Conservation (phyloP, 1,140 invertebrate genomes). For the Ceratina calcarata region DNA sequence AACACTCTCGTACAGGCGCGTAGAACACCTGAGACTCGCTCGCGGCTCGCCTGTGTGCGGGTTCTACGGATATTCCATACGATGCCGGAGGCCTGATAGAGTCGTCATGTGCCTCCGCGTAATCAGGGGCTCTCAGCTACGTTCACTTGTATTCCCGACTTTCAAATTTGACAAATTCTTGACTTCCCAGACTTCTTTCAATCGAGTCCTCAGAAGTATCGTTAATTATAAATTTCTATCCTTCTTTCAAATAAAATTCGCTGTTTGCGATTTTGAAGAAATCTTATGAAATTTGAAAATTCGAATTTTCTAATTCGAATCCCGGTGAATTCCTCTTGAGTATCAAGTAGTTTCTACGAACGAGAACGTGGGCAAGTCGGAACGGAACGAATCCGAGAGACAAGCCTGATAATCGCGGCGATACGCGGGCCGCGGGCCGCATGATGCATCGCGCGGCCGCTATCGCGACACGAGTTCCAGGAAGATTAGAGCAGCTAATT, state of each 20-base stretch:
- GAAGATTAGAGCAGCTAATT: constrained; percentile 65
- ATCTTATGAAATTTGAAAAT: too few species aligned
- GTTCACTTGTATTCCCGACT: constrained; percentile 1
- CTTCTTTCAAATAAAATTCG: not conserved
- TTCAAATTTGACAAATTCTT: not conserved
- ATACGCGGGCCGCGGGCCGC: constrained; percentile 37
- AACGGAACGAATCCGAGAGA: too few species aligned
- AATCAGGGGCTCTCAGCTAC: constrained; percentile 72
- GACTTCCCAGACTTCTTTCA: too few species aligned
- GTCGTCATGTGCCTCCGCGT: constrained; percentile 67
- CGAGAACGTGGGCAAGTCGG: not conserved
- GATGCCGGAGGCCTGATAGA: constrained; percentile 66
- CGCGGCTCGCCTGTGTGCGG: constrained; percentile 38
- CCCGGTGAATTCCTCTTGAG: not conserved
- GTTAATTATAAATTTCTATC: not conserved
- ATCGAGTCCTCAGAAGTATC: too few species aligned
- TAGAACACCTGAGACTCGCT: constrained; percentile 25
- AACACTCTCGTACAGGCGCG: not conserved
- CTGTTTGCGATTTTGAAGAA: not conserved
- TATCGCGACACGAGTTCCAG: constrained; percentile 63
- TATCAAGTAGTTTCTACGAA: constrained; percentile 5
- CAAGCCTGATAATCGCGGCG: constrained; percentile 33
- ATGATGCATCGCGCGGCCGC: constrained; percentile 57
- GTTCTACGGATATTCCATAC: constrained; percentile 59
- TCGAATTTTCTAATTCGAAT: not conserved